Evolutionary conservation across 2,888 invertebrate species (phyloP), one percentile per base, ranked within the genome.

Genomic region (Leistus spinibarbis): DNA sequence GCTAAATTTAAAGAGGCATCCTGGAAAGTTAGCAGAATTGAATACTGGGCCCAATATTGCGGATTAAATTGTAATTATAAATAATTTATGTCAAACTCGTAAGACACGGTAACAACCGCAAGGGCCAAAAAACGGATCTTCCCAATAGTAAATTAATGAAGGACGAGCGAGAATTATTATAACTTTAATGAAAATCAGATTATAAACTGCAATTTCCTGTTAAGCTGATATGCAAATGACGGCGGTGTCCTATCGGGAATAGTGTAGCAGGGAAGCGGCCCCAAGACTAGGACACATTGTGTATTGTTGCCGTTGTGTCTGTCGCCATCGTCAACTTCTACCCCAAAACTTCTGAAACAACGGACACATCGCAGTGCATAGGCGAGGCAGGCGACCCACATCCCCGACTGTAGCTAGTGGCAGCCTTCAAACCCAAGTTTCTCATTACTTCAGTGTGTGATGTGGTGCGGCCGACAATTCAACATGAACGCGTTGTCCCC

Each of bases 191-290:
- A 70, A 63, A 70, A 70, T 70, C 70, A 70, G 70, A 70, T 70
- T 70, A 70, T 70, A 63, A 70, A 70, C 70, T 70, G 70, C 70
- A 70, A 70, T 70, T 63, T 70, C 70, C 70, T 70, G 70, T 63
- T 63, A 63, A 70, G 70, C 70, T 70, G 62, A 63, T 70, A 70
- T 70, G 70, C 70, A 70, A 70, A 70, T 70, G 53, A 63, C 70
- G n/a, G 40, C 7, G 10, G 13, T 10, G 40, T 40, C 40, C 40
- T 40, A 4, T 13, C 40, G 13, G 40, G 40, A 40, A 40, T 40
- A n/a, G n/a, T n/a, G n/a, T n/a, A n/a, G n/a, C n/a, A n/a, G n/a
- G n/a, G n/a, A n/a, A n/a, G n/a, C n/a, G n/a, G n/a, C n/a, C n/a
- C n/a, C n/a, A n/a, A n/a, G n/a, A n/a, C 13, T 13, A 40, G 40